phyloP scores from a whole-genome alignment of 2,113 vertebrate genomes.

The Lasiurus cinereus region DNA sequence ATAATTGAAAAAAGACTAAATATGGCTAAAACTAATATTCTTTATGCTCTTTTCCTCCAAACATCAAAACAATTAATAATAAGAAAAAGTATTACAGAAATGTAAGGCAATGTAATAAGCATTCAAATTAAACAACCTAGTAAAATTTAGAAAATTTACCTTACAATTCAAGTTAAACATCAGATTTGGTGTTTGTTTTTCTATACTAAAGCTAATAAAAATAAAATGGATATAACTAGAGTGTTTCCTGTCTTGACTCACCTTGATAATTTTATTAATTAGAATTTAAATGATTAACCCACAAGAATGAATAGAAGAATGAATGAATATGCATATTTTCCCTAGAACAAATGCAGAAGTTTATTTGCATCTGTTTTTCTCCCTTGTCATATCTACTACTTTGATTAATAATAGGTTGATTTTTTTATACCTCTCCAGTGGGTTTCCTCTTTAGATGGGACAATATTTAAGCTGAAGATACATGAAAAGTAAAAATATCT shows the following conservation, averaged over 20 bases:
- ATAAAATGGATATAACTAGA: not conserved
- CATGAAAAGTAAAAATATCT: conserved; percentile 8
- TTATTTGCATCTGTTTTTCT: not conserved
- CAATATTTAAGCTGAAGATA: not conserved
- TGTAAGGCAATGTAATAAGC: not conserved
- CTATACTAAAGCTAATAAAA: not conserved
- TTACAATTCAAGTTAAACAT: not conserved
- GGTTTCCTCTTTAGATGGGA: not conserved
- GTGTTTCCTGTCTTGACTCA: not conserved
- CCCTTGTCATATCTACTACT: not conserved
- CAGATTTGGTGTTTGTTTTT: not conserved
- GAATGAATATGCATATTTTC: not conserved
- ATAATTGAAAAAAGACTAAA: not conserved
- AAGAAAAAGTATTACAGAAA: not conserved
- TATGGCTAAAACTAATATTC: not conserved
- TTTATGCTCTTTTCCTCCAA: not conserved
- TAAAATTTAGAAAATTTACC: not conserved
- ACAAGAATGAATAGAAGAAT: not conserved
- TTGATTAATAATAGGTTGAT: not conserved
- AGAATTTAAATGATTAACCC: not conserved
- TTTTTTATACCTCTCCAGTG: not conserved
- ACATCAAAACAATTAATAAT: not conserved
- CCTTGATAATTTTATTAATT: conserved; percentile 6
- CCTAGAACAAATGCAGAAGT: not conserved
- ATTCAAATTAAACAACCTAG: not conserved